Percentiles rank a stretch among this genome's conserved stretches.
phyloP scores from a whole-genome alignment of 1,140 invertebrate species.

The Panonychus citri region DNA sequence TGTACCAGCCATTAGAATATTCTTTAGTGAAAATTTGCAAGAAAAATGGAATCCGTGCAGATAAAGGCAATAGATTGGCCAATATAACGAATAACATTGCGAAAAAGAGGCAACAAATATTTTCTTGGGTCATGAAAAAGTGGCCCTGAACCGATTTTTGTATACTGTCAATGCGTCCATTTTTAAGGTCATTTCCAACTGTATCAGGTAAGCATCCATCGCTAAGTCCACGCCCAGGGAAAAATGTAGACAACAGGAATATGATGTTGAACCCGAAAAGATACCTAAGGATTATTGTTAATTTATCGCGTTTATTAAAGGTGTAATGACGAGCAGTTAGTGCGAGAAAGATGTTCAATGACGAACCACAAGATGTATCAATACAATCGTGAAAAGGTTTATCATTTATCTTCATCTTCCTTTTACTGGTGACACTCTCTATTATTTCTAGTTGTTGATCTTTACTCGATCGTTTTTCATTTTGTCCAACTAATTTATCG shows the following conservation, averaged over 20 bases:
- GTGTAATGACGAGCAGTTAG: not conserved
- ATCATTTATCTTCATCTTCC: no score
- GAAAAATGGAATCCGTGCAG: not conserved
- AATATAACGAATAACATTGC: not conserved
- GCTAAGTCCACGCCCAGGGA: not conserved
- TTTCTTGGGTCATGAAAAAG: not conserved
- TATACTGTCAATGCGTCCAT: not conserved
- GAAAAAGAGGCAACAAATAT: not conserved
- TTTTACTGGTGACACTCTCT: no score
- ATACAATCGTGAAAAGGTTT: no score
- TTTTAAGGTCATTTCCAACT: not conserved
- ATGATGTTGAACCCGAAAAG: not conserved
- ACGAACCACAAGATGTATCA: not conserved
- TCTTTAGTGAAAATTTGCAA: conserved; percentile 36
- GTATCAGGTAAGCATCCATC: not conserved
- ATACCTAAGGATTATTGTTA: not conserved
- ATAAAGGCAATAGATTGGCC: not conserved
- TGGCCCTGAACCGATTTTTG: not conserved
- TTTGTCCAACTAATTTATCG: not conserved
- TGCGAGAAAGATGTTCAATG: no score
- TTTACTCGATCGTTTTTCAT: no score
- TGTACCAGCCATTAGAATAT: conserved; percentile 53
- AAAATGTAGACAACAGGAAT: not conserved
- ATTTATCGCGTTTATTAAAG: not conserved
- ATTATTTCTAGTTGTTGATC: no score